Conservation (phyloP, 2,113 vertebrate genomes). For the Sula dactylatra region DNA sequence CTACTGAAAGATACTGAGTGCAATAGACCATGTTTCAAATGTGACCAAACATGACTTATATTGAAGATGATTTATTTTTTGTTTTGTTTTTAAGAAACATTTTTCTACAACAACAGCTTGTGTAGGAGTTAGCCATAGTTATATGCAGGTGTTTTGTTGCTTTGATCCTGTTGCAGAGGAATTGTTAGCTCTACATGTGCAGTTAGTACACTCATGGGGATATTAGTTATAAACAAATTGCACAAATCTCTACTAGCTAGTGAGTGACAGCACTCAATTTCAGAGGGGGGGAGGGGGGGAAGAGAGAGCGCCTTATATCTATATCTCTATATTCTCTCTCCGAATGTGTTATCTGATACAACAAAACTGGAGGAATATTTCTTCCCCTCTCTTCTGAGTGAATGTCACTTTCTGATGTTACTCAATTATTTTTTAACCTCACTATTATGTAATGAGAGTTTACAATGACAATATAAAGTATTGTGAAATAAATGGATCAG, state of each 20-base stretch:
- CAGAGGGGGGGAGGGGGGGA: too few relatives aligned
- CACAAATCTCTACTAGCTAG: neutral
- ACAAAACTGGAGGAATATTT: neutral
- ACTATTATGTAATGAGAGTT: neutral
- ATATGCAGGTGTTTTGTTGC: neutral
- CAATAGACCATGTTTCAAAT: neutral
- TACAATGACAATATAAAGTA: neutral
- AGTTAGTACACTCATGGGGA: constrained; percentile 14
- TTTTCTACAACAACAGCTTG: neutral
- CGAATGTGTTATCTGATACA: neutral
- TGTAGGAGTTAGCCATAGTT: neutral
- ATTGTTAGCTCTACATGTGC: neutral
- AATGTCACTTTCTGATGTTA: neutral
- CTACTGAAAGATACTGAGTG: neutral
- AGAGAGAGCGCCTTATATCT: too few relatives aligned
- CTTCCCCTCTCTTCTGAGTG: neutral
- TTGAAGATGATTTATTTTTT: neutral
- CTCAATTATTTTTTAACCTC: neutral
- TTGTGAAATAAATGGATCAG: neutral
- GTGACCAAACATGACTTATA: neutral
- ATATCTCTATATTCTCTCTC: neutral
- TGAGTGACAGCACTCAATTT: neutral
- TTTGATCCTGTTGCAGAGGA: neutral
- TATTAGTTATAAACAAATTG: neutral
- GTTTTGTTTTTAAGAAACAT: neutral